A percentile compares a stretch with the other conserved stretches of the same genome.
These are phyloP conservation scores for Phortica magna DNA, from an alignment of 2,888 invertebrate genomes.

Conservation along the genomic window DNA sequence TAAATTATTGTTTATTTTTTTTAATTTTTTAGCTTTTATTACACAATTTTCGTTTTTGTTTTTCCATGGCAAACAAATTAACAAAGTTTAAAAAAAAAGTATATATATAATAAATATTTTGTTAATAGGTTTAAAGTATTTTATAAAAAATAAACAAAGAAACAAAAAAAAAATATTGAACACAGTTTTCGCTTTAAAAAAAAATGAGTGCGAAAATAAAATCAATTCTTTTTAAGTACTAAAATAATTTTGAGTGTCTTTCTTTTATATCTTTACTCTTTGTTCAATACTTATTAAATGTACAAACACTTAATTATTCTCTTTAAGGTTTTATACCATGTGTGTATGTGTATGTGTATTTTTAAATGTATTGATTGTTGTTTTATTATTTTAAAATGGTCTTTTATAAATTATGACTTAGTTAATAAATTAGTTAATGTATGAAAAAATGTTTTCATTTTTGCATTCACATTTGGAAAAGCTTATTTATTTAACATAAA, in stretches of 20 bases:
- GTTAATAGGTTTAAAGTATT: not conserved
- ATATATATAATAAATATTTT: not conserved
- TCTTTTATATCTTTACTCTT: not conserved
- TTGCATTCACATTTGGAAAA: not conserved
- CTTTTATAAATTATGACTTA: slow-evolving; percentile 22
- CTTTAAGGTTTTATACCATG: not conserved
- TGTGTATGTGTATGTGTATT: not conserved
- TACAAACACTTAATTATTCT: not conserved
- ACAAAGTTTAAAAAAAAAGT: not conserved
- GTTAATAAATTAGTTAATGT: not conserved
- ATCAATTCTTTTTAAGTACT: slow-evolving; percentile 12
- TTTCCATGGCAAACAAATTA: slow-evolving; percentile 12
- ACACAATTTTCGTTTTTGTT: slow-evolving; percentile 39
- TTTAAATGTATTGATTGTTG: slow-evolving; percentile 10
- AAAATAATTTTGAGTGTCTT: not conserved
- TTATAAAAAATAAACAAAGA: not conserved
- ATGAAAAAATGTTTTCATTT: not conserved
- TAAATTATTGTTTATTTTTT: not conserved
- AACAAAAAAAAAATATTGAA: not conserved
- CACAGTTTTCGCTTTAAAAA: not conserved
- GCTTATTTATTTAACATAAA: not conserved
- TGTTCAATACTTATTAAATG: not conserved
- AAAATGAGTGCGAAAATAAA: not conserved
- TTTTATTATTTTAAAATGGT: not conserved
- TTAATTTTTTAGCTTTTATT: not conserved